Percentiles rank a stretch among this genome's conserved stretches.
Evolutionary conservation across 64 coral and sea anemone genomes (phyloP).

Genomic region (Montipora cactus): DNA sequence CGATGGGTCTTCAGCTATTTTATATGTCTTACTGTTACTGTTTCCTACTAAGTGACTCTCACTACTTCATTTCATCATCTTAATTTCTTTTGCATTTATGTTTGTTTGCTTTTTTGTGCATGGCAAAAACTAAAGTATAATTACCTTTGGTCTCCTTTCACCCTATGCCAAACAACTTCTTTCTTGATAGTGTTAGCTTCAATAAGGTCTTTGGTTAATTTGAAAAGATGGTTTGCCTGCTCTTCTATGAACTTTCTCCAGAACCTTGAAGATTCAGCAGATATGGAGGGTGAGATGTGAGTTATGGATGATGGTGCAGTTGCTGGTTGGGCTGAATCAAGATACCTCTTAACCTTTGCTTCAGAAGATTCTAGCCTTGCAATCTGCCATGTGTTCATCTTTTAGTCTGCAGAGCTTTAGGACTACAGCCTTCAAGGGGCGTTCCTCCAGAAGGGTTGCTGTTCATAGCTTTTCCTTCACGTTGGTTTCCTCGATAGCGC

Average conservation of each 20-base stretch:
- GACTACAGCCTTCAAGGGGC: no score
- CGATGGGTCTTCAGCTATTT: not conserved
- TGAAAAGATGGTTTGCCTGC: not conserved
- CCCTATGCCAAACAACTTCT: constrained; percentile 42
- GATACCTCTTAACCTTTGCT: constrained; percentile 61
- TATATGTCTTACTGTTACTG: not conserved
- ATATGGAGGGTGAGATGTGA: constrained; percentile 28
- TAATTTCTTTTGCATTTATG: constrained; percentile 1
- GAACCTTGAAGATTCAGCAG: constrained; percentile 65
- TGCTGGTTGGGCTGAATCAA: constrained; percentile 43
- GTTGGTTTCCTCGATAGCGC: no score
- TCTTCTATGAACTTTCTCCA: constrained; percentile 54
- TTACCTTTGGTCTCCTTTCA: constrained; percentile 28
- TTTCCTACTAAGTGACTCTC: not conserved
- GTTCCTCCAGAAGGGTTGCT: no score
- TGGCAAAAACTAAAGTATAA: not conserved
- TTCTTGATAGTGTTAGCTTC: constrained; percentile 56
- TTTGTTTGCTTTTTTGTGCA: not conserved
- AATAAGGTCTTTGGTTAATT: constrained; percentile 61
- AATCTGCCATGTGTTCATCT: no score
- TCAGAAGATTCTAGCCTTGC: constrained; percentile 25
- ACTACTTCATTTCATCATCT: not conserved
- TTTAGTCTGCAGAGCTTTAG: no score
- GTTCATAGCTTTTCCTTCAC: no score
- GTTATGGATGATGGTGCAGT: constrained; percentile 36